Evolutionary conservation across 2,797 vertebrate genomes (phyloP).

Genomic region (Sebastes umbrosus): DNA sequence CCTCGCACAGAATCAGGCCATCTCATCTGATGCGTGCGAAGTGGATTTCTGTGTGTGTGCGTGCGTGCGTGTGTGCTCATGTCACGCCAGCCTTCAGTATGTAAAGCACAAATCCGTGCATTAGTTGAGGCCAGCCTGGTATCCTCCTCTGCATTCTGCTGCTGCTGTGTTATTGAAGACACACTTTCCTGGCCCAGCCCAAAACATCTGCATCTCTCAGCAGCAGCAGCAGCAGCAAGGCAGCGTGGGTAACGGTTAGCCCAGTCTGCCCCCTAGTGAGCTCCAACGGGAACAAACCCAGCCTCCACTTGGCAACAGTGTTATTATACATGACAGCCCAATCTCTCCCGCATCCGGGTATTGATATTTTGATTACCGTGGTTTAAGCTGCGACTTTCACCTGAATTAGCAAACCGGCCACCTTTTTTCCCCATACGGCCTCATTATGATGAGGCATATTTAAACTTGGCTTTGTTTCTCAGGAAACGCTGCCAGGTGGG

Average conservation of each 20-base stretch:
- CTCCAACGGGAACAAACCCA: slow-evolving; percentile 4
- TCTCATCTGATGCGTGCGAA: slow-evolving; percentile 30
- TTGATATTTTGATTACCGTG: slow-evolving; percentile 56
- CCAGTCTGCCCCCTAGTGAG: slow-evolving; percentile 75
- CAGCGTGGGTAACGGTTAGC: slow-evolving; percentile 24
- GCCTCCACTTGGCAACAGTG: slow-evolving; percentile 2
- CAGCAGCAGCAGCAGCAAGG: slow-evolving; percentile 45
- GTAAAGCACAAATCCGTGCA: slow-evolving; percentile 36
- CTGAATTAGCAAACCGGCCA: slow-evolving; percentile 32
- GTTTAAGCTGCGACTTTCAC: slow-evolving; percentile 25
- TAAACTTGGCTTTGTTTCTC: slow-evolving; percentile 3
- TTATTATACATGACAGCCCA: slow-evolving; percentile 54
- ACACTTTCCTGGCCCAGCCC: slow-evolving; percentile 38
- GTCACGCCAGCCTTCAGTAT: not conserved
- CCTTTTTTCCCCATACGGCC: not conserved
- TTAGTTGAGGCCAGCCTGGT: slow-evolving; percentile 18
- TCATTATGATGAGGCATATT: slow-evolving; percentile 33
- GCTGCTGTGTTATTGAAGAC: slow-evolving; percentile 37
- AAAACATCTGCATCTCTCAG: slow-evolving; percentile 54
- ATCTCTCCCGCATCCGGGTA: slow-evolving; percentile 39
- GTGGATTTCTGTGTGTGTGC: not conserved
- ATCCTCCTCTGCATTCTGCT: slow-evolving; percentile 58
- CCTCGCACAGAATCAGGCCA: slow-evolving; percentile 35
- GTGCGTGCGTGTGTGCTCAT: not conserved
- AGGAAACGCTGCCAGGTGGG: not conserved